phyloP scores from a whole-genome alignment of 1,140 invertebrate genomes.

The Lucilia sericata region DNA sequence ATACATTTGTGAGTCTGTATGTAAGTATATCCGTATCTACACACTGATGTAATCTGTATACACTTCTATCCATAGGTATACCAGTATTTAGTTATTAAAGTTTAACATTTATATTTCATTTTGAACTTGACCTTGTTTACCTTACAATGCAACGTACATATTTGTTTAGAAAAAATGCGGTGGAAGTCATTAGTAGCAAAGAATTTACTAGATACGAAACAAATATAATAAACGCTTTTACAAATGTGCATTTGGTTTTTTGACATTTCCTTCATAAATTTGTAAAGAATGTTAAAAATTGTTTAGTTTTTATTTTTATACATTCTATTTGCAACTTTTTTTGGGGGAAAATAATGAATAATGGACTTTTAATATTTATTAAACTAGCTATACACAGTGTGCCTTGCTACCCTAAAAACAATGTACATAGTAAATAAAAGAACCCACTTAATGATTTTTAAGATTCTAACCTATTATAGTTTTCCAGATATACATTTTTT shows the following conservation, averaged over 20 bases:
- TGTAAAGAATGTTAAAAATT: background rate
- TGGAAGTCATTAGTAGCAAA: conserved; percentile 5
- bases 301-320: too few species aligned
- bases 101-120: background rate
- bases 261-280: background rate
- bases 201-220: background rate
- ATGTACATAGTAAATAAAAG: too few species aligned
- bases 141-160: background rate
- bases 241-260: background rate
- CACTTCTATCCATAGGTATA: too few species aligned
- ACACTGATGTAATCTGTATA: too few species aligned
- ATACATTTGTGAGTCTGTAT: too few species aligned
- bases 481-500: too few species aligned
- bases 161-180: background rate
- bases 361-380: too few species aligned
- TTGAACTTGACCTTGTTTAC: conserved; percentile 3
- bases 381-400: too few species aligned
- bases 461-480: too few species aligned
- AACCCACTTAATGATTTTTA: too few species aligned
- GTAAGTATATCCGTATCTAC: too few species aligned
- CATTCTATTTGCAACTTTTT: background rate
- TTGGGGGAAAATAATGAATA: background rate
- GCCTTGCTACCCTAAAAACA: too few species aligned
- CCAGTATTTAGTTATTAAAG: background rate
- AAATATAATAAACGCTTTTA: background rate